Evolutionary conservation across 2,797 vertebrate species (phyloP).

Genomic region (Malacoctenus gilli): DNA sequence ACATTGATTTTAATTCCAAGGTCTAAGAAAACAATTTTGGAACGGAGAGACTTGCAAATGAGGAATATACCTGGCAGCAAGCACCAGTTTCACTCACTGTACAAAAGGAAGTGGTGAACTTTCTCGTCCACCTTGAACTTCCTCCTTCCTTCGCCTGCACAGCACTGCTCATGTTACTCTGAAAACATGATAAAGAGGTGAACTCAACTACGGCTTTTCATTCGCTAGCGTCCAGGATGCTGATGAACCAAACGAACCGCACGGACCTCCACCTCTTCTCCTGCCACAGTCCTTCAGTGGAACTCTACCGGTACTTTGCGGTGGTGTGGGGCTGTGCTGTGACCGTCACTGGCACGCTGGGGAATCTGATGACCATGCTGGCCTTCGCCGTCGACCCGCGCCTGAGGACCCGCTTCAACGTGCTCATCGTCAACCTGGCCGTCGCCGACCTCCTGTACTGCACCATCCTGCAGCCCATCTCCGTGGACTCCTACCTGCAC

Average conservation of each 20-base stretch:
- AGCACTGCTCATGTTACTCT: background rate
- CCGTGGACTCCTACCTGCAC: conserved; percentile 87
- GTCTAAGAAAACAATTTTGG: too few relatives aligned
- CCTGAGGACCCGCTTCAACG: conserved; percentile 87
- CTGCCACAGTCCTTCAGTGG: conserved; percentile 84
- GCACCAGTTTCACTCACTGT: background rate
- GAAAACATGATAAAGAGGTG: background rate
- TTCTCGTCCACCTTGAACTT: conserved; percentile 2
- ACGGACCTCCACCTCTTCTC: conserved; percentile 79
- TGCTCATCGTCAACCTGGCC: conserved; percentile 89
- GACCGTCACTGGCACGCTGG: conserved; percentile 82
- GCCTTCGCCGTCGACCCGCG: conserved; percentile 80
- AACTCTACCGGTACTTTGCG: conserved; percentile 85
- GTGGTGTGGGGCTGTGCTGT: conserved; percentile 86
- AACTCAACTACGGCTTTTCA: too few relatives aligned
- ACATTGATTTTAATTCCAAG: too few relatives aligned
- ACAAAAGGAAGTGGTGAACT: conserved; percentile 27
- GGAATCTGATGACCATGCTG: conserved; percentile 88
- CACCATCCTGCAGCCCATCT: conserved; percentile 87
- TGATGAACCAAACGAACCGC: conserved; percentile 73
- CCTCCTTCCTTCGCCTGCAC: background rate
- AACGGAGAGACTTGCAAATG: background rate
- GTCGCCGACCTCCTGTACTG: conserved; percentile 89
- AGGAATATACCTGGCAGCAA: background rate
- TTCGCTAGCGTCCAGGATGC: conserved; percentile 68